phyloP scores from a whole-genome alignment of 2,797 vertebrate genomes.

The Tragopan temminckii region DNA sequence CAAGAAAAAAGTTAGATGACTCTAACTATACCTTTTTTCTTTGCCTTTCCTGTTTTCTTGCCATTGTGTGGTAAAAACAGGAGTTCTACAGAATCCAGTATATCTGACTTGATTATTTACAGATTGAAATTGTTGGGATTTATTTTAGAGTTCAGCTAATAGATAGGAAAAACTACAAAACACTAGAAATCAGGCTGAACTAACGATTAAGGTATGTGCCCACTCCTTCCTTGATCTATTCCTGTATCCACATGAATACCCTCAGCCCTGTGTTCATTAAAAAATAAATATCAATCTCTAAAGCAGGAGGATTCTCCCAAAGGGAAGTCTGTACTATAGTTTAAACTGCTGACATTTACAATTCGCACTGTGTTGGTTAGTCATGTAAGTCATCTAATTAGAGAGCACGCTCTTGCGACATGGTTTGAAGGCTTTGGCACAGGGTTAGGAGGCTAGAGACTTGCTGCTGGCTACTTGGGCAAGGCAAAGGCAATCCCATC shows the following conservation, averaged over 20 bases:
- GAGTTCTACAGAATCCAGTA: background rate
- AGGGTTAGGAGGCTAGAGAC: background rate
- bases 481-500: background rate
- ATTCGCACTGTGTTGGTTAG: background rate
- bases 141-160: slow-evolving; percentile 41
- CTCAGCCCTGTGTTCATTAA: background rate
- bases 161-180: background rate
- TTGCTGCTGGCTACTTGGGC: background rate
- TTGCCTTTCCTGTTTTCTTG: slow-evolving; percentile 28
- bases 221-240: background rate
- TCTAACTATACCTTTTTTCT: slow-evolving; percentile 7
- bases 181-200: background rate
- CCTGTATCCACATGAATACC: background rate
- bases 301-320: background rate
- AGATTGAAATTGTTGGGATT: slow-evolving; percentile 21
- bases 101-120: slow-evolving; percentile 36
- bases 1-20: background rate
- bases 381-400: background rate
- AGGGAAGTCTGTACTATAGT: background rate
- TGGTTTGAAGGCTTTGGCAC: background rate
- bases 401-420: background rate
- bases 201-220: background rate
- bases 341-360: background rate
- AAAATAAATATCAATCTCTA: background rate
- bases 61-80: background rate